phyloP scores from a whole-genome alignment of 2,797 vertebrate species.

The Scyliorhinus canicula region DNA sequence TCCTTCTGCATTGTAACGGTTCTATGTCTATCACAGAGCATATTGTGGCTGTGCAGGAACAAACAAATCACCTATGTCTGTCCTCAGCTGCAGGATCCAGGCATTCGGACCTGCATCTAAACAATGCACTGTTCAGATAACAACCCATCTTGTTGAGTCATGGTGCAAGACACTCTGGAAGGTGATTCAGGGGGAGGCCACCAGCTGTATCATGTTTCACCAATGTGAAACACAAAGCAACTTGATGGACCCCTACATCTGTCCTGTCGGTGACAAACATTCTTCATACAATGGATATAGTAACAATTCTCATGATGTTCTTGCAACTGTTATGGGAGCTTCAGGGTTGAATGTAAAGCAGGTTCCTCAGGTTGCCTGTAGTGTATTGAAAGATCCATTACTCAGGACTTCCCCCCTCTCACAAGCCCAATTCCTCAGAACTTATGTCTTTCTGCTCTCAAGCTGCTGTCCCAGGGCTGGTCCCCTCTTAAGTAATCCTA shows the following conservation, averaged over 20 bases:
- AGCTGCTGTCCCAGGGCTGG: too few relatives aligned
- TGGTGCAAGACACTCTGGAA: not conserved
- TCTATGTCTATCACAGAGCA: too few relatives aligned
- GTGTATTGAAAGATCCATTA: not conserved
- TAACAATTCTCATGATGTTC: not conserved
- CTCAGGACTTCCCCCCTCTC: not conserved
- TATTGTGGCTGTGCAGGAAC: not conserved
- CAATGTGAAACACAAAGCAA: not conserved
- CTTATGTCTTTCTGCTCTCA: not conserved
- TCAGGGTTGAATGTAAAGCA: not conserved
- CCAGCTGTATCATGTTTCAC: not conserved
- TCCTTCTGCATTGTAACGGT: too few relatives aligned
- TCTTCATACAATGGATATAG: not conserved
- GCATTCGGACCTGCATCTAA: not conserved
- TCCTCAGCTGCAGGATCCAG: not conserved
- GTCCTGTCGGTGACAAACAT: not conserved
- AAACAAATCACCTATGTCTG: not conserved
- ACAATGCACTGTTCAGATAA: not conserved
- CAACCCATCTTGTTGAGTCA: not conserved
- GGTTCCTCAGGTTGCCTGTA: not conserved
- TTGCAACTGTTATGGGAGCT: not conserved
- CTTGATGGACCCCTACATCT: not conserved
- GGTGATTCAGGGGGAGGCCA: not conserved
- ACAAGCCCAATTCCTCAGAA: not conserved
- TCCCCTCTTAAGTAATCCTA: too few relatives aligned